Evolutionary conservation across 2,113 vertebrate species (phyloP), one percentile per base, ranked within the genome.

Genomic region (Percina caprodes): DNA sequence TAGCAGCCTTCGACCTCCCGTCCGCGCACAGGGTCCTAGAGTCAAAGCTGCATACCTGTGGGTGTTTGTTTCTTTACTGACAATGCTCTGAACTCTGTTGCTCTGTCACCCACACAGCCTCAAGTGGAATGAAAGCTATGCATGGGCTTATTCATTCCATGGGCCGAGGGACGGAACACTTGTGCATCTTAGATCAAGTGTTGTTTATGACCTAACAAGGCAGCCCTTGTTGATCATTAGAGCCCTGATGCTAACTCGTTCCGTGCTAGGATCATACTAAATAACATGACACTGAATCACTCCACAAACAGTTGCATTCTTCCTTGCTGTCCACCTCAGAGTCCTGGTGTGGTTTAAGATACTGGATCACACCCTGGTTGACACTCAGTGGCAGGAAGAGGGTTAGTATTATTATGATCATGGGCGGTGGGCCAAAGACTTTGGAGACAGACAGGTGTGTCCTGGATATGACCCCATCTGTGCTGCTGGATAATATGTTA

Each of bases 31-130:
- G 59, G 78, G 84, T 75, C 59, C 78, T 21, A 42, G 58, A 86
- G 87, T 93, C 81, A 80, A 72, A 82, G 71, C 60, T 61, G 77
- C 51, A 21, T 54, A 75, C 77, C 82, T 49, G 93, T 92, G 88
- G 94, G 93, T 79, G 93, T 91, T 84, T 94, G 91, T 91, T 90
- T 88, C 89, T 88, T 77, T 73, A 30, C 83, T 60, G 87, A 83
- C 80, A 79, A 78, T 70, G 88, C 74, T 88, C 81, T 74, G 81
- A 80, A 81, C 78, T 42, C 69, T 48, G 72, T 74, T 81, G 73
- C 79, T 81, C 76, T 69, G 45, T 87, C 89, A 65, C 89, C 88
- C 88, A 86, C 91, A n/a, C 83, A 76, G 83, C 83, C 84, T 82
- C 74, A 69, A 61, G 68, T 84, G 90, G 84, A 90, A 93, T 82